Evolutionary conservation across 2,113 vertebrate species (phyloP).

Genomic region (Mesembrinibis cayennensis): DNA sequence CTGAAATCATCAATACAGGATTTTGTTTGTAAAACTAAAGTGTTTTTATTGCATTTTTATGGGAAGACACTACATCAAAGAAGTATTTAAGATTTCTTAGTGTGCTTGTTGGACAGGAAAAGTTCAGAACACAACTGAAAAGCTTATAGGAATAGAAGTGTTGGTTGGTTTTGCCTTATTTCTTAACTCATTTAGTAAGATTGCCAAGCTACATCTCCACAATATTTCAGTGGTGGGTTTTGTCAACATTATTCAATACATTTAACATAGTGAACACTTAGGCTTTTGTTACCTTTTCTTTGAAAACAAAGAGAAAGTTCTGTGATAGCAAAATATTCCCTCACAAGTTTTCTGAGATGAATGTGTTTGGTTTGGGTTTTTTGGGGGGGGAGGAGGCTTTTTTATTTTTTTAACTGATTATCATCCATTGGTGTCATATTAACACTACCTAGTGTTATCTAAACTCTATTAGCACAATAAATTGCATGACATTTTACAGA

Average conservation of each 20-base stretch:
- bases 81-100: not conserved
- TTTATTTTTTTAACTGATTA: not conserved
- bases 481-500: not conserved
- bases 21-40: not conserved
- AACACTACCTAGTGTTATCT: not conserved
- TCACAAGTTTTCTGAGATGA: not conserved
- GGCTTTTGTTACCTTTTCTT: not conserved
- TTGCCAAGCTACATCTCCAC: not conserved
- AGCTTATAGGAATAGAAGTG: not conserved
- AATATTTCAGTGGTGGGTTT: not conserved
- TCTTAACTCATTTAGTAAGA: not conserved
- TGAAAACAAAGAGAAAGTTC: not conserved
- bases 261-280: not conserved
- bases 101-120: not conserved
- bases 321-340: not conserved
- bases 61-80: not conserved
- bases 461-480: too few relatives aligned
- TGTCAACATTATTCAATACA: not conserved
- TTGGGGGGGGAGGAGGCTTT: fast-evolving
- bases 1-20: not conserved
- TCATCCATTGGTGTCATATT: not conserved
- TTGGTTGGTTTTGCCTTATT: not conserved
- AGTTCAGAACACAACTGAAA: not conserved
- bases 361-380: not conserved
- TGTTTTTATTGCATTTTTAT: not conserved